These are phyloP conservation scores for Stegana nigrithorax DNA, from an alignment of 2,888 invertebrate species.

Conservation along the genomic window DNA sequence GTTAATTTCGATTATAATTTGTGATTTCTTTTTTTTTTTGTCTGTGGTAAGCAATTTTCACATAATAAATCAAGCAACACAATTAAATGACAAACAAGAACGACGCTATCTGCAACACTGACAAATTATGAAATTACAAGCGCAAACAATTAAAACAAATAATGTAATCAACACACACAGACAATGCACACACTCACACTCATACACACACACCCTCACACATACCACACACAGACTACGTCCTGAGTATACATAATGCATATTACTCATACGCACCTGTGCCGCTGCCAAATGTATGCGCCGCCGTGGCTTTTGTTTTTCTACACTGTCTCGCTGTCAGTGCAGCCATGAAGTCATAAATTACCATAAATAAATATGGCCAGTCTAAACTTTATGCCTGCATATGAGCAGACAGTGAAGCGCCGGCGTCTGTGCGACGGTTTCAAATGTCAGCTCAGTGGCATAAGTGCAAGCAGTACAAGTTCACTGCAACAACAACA, in stretches of 20 bases:
- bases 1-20: too few species aligned
- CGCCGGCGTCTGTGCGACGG: neutral
- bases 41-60: neutral
- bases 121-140: conserved; percentile 13
- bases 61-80: conserved; percentile 9
- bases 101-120: conserved; percentile 2
- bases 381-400: neutral
- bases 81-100: conserved; percentile 12
- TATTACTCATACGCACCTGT: conserved; percentile 13
- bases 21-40: neutral
- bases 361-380: conserved; percentile 4
- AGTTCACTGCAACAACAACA: too few species aligned
- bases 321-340: neutral
- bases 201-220: neutral
- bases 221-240: too few species aligned
- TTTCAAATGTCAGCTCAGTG: neutral
- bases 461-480: neutral
- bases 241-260: too few species aligned
- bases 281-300: neutral
- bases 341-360: conserved; percentile 9
- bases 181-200: neutral
- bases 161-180: neutral
- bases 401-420: neutral
- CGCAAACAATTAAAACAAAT: conserved; percentile 13
- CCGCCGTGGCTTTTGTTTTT: neutral